A percentile compares a stretch with the other conserved stretches of the same genome.
These are phyloP conservation scores for Sphaerodactylus townsendi DNA, from an alignment of 2,113 vertebrate species.

Conservation along the genomic window DNA sequence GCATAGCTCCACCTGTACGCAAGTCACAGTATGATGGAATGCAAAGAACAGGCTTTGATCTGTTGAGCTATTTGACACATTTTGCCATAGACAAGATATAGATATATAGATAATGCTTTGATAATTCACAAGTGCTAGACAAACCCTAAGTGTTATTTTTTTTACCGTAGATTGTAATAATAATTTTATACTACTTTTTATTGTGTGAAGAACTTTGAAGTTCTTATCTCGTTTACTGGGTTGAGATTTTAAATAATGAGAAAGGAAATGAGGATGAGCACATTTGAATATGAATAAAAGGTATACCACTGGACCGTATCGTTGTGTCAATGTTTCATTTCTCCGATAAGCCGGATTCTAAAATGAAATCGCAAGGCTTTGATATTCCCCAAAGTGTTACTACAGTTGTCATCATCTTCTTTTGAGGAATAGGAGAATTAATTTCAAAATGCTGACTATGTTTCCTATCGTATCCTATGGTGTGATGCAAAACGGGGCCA, in stretches of 20 bases:
- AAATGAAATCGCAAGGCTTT: conserved; percentile 25
- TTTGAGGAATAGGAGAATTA: conserved; percentile 20
- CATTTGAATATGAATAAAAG: conserved; percentile 20
- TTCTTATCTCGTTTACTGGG: background rate
- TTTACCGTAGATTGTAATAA: background rate
- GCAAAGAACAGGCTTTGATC: background rate
- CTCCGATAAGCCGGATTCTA: background rate
- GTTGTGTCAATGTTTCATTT: conserved; percentile 20
- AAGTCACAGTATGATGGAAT: background rate
- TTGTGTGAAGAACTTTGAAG: background rate
- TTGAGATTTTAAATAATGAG: conserved; percentile 19
- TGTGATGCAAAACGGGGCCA: conserved; percentile 10
- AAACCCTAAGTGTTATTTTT: background rate
- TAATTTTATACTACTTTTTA: background rate
- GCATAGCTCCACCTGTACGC: background rate
- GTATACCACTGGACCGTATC: background rate
- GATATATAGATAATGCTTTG: background rate
- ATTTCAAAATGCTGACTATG: conserved; percentile 36
- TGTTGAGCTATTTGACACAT: too few relatives aligned
- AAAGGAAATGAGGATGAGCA: background rate
- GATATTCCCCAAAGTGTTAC: conserved; percentile 26
- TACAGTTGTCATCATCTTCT: conserved; percentile 36
- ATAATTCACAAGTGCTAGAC: conserved; percentile 4
- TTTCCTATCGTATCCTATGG: conserved; percentile 1
- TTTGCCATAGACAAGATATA: background rate